Base-by-base conservation (phyloP, 2,888 invertebrate genomes). In the Lasioglossum pauxillum region DNA sequence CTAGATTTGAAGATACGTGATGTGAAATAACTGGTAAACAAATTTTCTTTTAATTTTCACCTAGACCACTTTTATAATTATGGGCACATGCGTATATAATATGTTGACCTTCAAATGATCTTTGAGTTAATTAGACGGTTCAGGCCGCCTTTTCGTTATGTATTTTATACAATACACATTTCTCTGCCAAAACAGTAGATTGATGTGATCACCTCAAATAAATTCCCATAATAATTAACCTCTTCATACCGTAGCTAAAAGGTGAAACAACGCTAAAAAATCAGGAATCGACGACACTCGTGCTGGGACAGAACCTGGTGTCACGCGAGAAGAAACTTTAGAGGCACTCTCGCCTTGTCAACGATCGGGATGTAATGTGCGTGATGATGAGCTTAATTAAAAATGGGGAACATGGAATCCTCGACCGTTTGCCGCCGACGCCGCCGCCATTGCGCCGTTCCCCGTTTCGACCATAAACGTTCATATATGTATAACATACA, bases 331-430 rank as follows among this genome's bases (percentile, higher is more conserved):
- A 57, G 5, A 7, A 38, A 57, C 75, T n/a, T n/a, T n/a, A 1
- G 38, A n/a, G 64, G 16, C 35, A 60, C 57, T 19, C 41, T 31
- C 23, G 41, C 27, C 23, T 83, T 31, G 49, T 31, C 38, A 41
- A 72, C 53, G 75, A 83, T 82, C 46, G 49, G n/a, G 73, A 81
- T 57, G 76, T 49, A 49, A 5, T 81, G 67, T 41, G 41, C 41
- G 64, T 31, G 67, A 49, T 57, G 38, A 60, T 69, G 38, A 78
- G 60, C 82, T 69, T 82, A 71, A 78, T 84, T 71, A 71, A 84
- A 60, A 84, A 82, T n/a, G 69, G 35, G 64, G 49, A 75, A 19
- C 46, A 10, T 64, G 44, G 75, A 79, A 76, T 79, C 79, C 81
- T 75, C 75, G 78, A 83, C 73, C 67, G 53, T 75, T 72, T 79